A percentile compares a stretch with the other conserved stretches of the same genome.
Conservation (phyloP, 2,888 invertebrate species). For the Apeira syringaria region DNA sequence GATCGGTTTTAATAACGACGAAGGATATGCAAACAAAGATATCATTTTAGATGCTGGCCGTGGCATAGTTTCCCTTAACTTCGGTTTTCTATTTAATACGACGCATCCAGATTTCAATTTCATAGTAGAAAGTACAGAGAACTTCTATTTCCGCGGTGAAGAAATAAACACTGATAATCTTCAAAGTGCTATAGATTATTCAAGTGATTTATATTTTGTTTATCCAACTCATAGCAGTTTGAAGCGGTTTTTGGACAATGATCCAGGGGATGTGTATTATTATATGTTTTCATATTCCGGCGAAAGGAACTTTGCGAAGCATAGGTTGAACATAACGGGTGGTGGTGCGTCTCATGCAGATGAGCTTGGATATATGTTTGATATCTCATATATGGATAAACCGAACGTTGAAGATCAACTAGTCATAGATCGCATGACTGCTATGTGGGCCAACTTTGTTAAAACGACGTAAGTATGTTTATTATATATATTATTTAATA, state of each 20-base stretch:
- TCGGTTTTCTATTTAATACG: conserved; percentile 29
- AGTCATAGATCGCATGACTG: conserved; percentile 38
- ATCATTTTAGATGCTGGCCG: neutral
- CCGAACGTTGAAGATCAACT: conserved; percentile 36
- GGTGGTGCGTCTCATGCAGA: conserved; percentile 44
- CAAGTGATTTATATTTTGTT: conserved; percentile 40
- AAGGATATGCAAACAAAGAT: conserved; percentile 8
- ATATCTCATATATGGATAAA: conserved; percentile 27
- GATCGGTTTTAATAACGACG: conserved; percentile 40
- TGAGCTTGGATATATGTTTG: conserved; percentile 49
- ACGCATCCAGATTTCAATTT: conserved; percentile 28
- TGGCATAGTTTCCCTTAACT: conserved; percentile 7
- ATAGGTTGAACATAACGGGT: conserved; percentile 30
- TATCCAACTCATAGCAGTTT: conserved; percentile 40
- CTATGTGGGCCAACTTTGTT: conserved; percentile 48
- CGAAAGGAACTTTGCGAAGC: conserved; percentile 36
- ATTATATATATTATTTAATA: no score
- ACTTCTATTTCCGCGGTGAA: conserved; percentile 43
- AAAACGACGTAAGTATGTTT: conserved; percentile 40
- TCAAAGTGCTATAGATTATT: conserved; percentile 33
- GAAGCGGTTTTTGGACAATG: conserved; percentile 33
- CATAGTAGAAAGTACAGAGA: conserved; percentile 26
- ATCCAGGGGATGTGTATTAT: conserved; percentile 34
- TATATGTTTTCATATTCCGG: conserved; percentile 47
- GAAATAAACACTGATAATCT: conserved; percentile 20